Evolutionary conservation across 2,888 invertebrate genomes (phyloP).

Genomic region (Drosophila pegasa): DNA sequence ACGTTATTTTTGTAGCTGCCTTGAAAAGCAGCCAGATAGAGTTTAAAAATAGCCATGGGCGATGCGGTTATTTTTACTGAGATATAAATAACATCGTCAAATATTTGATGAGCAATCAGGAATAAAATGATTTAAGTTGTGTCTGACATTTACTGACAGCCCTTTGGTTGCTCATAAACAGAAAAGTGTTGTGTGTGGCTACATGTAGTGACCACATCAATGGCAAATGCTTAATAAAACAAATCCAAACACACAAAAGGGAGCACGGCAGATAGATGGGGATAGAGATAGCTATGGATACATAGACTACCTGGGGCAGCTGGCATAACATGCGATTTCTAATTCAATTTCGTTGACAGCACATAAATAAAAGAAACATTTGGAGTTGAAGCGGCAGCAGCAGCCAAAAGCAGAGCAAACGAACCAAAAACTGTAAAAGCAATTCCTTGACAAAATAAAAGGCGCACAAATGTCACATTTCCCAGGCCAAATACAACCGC

Average conservation of each 20-base stretch:
- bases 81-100: not conserved
- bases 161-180: not conserved
- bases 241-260: slow-evolving; percentile 19
- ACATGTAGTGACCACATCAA: slow-evolving; percentile 29
- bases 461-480: slow-evolving; percentile 76
- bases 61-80: not conserved
- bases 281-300: not conserved
- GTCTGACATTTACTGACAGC: slow-evolving; percentile 7
- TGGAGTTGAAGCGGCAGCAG: slow-evolving; percentile 36
- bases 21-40: not conserved
- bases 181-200: slow-evolving; percentile 9
- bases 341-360: slow-evolving; percentile 78
- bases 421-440: slow-evolving; percentile 72
- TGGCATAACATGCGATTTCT: slow-evolving; percentile 74
- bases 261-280: slow-evolving; percentile 3
- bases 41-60: not conserved
- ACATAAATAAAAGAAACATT: slow-evolving; percentile 77
- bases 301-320: slow-evolving; percentile 44
- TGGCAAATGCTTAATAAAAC: slow-evolving; percentile 37
- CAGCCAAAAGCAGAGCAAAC: slow-evolving; percentile 65
- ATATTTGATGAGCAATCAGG: slow-evolving; percentile 2
- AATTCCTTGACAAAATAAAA: slow-evolving; percentile 73
- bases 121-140: slow-evolving; percentile 7
- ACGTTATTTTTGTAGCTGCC: not conserved
- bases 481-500: slow-evolving; percentile 64